phyloP scores from a whole-genome alignment of 2,113 vertebrate genomes.

The Rafetus swinhoei region DNA sequence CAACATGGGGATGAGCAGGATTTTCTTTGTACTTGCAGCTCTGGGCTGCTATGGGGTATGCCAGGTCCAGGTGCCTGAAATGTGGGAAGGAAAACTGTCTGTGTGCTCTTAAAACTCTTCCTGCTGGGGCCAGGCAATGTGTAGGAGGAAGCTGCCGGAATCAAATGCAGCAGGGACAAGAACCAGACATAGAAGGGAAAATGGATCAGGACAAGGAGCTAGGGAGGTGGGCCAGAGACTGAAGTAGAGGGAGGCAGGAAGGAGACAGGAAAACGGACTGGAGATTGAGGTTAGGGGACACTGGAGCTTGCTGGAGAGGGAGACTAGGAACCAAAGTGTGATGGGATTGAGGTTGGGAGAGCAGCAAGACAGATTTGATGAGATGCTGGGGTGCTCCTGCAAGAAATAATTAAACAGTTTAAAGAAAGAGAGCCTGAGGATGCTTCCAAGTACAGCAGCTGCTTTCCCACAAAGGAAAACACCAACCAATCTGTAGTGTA shows the following conservation, averaged over 20 bases:
- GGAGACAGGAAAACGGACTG: not conserved
- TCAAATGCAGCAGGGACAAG: not conserved
- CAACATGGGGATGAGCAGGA: not conserved
- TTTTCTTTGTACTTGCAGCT: not conserved
- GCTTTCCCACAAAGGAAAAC: not conserved
- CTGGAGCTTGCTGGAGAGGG: not conserved
- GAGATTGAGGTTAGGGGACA: not conserved
- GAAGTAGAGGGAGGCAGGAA: not conserved
- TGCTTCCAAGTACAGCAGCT: not conserved
- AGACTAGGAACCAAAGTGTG: not conserved
- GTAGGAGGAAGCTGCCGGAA: not conserved
- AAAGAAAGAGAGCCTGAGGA: not conserved
- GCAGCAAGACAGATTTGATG: not conserved
- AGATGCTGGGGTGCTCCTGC: not conserved
- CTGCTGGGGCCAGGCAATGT: not conserved
- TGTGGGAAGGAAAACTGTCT: not conserved
- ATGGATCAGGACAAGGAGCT: not conserved
- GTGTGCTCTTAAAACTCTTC: not conserved
- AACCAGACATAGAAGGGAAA: not conserved
- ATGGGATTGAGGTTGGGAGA: rapidly evolving
- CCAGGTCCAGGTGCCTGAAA: not conserved
- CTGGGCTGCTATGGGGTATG: not conserved
- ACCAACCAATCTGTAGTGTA: not conserved
- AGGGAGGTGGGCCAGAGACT: not conserved
- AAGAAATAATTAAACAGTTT: not conserved